phyloP scores from a whole-genome alignment of 2,888 invertebrate genomes.

The Tolmerus cingulatus region DNA sequence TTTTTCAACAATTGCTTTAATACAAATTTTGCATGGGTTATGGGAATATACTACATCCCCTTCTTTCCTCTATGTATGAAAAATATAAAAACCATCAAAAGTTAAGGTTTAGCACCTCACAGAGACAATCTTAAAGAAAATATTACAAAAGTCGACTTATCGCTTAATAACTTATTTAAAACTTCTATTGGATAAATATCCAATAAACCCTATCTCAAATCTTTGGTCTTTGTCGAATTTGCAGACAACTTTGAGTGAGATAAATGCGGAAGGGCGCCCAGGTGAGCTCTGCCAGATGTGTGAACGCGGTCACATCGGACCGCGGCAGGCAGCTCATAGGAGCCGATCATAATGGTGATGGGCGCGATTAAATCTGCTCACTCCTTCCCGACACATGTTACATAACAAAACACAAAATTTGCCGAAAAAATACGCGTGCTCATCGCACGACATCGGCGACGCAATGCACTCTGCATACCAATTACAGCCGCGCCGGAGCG shows the following conservation, averaged over 20 bases:
- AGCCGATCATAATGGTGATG: neutral
- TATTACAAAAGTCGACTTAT: no score
- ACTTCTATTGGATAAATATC: no score
- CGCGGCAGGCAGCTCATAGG: neutral
- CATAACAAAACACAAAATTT: slow-evolving; percentile 40
- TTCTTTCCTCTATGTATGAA: no score
- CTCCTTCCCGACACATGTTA: slow-evolving; percentile 31
- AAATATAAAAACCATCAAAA: no score
- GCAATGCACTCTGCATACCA: slow-evolving; percentile 46
- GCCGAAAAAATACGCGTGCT: slow-evolving; percentile 40
- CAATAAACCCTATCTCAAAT: no score
- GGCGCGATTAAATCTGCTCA: slow-evolving; percentile 39
- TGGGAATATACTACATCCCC: no score
- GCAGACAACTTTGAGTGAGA: neutral
- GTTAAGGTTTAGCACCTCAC: no score
- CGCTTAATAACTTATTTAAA: neutral
- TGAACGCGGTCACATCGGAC: neutral
- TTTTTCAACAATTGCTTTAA: no score
- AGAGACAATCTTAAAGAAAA: no score
- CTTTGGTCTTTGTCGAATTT: neutral
- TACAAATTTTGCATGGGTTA: no score
- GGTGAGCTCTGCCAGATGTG: neutral
- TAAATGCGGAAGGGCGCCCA: neutral
- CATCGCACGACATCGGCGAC: slow-evolving; percentile 43
- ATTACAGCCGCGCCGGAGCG: slow-evolving; percentile 8